Evolutionary conservation across 1,140 invertebrate genomes (phyloP).

Genomic region (Atta texana): DNA sequence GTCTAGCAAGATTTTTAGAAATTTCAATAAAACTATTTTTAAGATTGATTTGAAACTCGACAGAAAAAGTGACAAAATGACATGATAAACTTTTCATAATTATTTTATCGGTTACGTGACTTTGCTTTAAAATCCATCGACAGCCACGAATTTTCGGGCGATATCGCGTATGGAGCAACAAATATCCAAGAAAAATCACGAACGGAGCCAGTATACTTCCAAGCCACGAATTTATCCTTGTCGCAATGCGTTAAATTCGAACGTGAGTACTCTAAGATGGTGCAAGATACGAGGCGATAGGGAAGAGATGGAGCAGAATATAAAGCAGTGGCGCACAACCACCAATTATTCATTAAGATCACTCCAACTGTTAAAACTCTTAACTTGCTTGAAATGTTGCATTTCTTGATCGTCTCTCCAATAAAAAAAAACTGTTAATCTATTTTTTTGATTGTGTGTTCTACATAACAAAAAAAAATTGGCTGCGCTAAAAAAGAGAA

Average conservation of each 20-base stretch:
- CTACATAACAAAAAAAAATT: background rate
- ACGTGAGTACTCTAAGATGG: conserved; percentile 40
- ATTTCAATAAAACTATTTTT: too few species aligned
- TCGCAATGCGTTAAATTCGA: conserved; percentile 53
- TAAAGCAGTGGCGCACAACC: conserved; percentile 54
- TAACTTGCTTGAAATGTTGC: background rate
- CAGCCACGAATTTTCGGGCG: background rate
- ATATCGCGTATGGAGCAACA: conserved; percentile 23
- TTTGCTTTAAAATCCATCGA: background rate
- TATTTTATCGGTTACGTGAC: background rate
- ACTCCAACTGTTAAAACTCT: background rate
- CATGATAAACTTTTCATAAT: background rate
- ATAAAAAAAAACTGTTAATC: background rate
- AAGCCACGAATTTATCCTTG: conserved; percentile 43
- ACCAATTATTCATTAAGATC: background rate
- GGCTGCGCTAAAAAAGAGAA: background rate
- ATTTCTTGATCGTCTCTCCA: background rate
- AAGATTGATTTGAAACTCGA: background rate
- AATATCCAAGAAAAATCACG: conserved; percentile 52
- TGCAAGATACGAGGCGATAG: conserved; percentile 7
- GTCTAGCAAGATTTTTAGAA: too few species aligned
- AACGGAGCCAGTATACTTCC: background rate
- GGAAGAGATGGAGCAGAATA: conserved; percentile 32
- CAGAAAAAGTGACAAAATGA: background rate
- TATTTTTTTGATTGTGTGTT: background rate